phyloP scores from a whole-genome alignment of 2,797 vertebrate genomes.

The Sebastes minor region DNA sequence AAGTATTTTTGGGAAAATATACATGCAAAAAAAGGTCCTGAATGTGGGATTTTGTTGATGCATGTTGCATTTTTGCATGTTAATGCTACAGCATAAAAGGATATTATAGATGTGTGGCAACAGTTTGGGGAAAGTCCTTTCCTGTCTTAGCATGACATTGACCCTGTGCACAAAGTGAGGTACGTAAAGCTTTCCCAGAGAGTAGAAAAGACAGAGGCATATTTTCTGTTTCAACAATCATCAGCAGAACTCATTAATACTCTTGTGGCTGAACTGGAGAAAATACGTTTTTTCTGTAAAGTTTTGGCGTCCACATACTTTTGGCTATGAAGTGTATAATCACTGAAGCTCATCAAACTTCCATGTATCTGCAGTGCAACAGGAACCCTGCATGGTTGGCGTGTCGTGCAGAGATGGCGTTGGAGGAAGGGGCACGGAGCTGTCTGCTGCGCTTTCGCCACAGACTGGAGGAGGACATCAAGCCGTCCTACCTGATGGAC shows the following conservation, averaged over 20 bases:
- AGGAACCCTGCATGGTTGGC: constrained; percentile 53
- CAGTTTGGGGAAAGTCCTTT: neutral
- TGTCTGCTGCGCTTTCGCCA: constrained; percentile 85
- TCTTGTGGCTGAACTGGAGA: neutral
- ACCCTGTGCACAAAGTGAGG: neutral
- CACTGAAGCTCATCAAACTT: neutral
- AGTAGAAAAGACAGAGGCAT: neutral
- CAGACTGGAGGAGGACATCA: constrained; percentile 92
- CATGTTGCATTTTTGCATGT: neutral
- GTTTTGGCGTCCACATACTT: neutral
- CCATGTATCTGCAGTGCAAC: neutral
- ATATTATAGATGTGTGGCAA: neutral
- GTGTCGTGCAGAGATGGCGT: constrained; percentile 72
- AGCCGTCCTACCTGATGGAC: constrained; percentile 93
- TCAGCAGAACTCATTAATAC: neutral
- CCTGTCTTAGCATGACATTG: neutral
- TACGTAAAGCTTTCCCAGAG: neutral
- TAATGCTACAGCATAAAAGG: neutral
- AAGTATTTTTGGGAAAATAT: too few species aligned
- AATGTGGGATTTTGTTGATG: rapidly evolving
- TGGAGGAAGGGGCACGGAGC: constrained; percentile 90
- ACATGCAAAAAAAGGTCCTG: neutral
- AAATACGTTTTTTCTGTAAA: neutral
- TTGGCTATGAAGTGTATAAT: neutral
- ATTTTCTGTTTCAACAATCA: neutral